These are phyloP conservation scores for Orthonychiurus folsomi DNA, from an alignment of 2,888 invertebrate genomes.

Conservation along the genomic window DNA sequence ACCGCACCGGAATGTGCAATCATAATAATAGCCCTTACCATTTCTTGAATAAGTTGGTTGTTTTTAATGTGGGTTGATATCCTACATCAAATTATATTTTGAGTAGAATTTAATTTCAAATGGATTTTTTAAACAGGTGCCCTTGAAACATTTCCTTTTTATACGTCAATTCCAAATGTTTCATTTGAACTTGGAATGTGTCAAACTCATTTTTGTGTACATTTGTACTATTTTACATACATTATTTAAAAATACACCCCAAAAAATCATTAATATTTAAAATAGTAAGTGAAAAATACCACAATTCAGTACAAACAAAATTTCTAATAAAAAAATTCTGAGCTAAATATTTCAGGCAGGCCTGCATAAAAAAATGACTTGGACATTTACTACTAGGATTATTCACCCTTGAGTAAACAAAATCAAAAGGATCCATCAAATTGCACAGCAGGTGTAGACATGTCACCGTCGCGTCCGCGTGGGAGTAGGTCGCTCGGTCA, in stretches of 20 bases:
- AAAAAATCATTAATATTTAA: too few relatives aligned
- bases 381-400: background rate
- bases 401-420: background rate
- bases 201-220: too few relatives aligned
- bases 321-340: too few relatives aligned
- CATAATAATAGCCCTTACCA: background rate
- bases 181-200: too few relatives aligned
- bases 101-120: background rate
- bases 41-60: background rate
- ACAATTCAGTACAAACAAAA: background rate
- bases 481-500: background rate
- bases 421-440: background rate
- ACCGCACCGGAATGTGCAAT: background rate
- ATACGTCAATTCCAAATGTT: too few relatives aligned
- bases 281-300: too few relatives aligned
- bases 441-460: background rate
- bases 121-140: background rate
- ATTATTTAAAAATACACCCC: too few relatives aligned
- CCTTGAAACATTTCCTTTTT: background rate
- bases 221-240: too few relatives aligned
- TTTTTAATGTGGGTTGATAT: background rate
- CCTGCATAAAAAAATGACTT: too few relatives aligned
- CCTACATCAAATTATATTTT: background rate
- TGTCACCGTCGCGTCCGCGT: background rate
- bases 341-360: too few relatives aligned